Base-by-base conservation (phyloP, 2,797 vertebrate species). In the Enteromius viviparus region DNA sequence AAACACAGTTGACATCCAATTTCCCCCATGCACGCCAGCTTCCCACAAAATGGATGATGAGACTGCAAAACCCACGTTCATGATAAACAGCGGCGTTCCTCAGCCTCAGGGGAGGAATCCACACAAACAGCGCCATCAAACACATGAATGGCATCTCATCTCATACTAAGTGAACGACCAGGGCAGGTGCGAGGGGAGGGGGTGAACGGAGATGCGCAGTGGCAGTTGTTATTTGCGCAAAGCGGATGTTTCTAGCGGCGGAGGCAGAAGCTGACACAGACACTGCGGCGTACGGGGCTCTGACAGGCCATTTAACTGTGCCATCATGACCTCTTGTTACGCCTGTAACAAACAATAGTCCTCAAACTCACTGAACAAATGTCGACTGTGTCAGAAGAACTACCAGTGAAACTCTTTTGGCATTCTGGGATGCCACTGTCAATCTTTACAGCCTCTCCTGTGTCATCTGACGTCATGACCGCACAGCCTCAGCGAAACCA, bases 131-230 rank as follows among this genome's bases (percentile, higher is more conserved):
- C 89, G 88, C 90, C 87, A 87, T 91, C 89, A 92, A 89, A 91
- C 66, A 85, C 90, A 90, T 92, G 91, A 93, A 84, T 92, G 93
- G 90, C 92, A 91, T 88, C 89, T 89, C 81, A 76, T 88, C 89
- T 85, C 88, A 77, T 68, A 85, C 87, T 86, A 86, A 92, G 89
- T 86, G 87, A 87, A 77, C 85, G 90, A 87, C 87, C 62, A 71
- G 72, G 79, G 80, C 75, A 83, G 90, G 90, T 87, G 88, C 2
- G 32, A 17, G 58, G 40, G n/a, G 42, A 40, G 42, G n/a, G 85
- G 80, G 82, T n/a, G 40, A 80, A 69, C 17, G 45, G 45, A 42
- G 76, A 83, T 89, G 85, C 87, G 87, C 76, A 29, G 81, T 89
- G 91, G 91, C 90, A 90, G 90, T 90, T 91, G 88, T 90, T 93